Evolutionary conservation across 1,140 invertebrate genomes (phyloP).

Genomic region (Polypedilum pembai): DNA sequence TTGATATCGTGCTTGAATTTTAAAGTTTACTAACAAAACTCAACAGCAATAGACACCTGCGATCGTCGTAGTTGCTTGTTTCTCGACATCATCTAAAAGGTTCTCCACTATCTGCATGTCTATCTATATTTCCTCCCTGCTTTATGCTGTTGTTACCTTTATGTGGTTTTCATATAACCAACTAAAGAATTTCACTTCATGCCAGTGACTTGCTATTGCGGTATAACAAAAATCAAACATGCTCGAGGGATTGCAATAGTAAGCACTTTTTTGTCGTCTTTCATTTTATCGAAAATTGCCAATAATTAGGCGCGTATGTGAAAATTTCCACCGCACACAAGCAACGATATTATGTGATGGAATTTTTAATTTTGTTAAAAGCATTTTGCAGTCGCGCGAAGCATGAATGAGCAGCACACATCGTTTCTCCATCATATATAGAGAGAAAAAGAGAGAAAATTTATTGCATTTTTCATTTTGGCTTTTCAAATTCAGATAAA

Average conservation of each 20-base stretch:
- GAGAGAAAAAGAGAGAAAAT: neutral
- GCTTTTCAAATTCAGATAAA: neutral
- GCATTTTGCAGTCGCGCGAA: neutral
- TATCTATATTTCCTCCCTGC: neutral
- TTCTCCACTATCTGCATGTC: too few relatives aligned
- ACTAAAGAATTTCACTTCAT: constrained; percentile 1
- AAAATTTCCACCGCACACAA: neutral
- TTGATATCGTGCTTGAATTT: too few relatives aligned
- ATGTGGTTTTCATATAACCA: neutral
- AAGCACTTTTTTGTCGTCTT: too few relatives aligned
- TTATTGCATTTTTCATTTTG: constrained; percentile 6
- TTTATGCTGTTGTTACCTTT: neutral
- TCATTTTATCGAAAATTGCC: too few relatives aligned
- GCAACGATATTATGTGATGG: neutral
- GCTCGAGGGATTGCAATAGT: neutral
- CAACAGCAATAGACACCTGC: neutral
- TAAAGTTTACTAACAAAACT: neutral
- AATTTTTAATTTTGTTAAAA: constrained; percentile 15
- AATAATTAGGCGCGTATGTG: too few relatives aligned
- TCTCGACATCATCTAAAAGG: too few relatives aligned
- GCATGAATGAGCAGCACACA: neutral
- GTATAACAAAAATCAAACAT: neutral
- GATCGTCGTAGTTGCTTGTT: neutral
- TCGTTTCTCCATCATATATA: neutral
- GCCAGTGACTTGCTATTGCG: neutral